A percentile compares a stretch with the other conserved stretches of the same genome.
Evolutionary conservation across 1,140 invertebrate genomes (phyloP).

Genomic region (Chironomus tepperi): DNA sequence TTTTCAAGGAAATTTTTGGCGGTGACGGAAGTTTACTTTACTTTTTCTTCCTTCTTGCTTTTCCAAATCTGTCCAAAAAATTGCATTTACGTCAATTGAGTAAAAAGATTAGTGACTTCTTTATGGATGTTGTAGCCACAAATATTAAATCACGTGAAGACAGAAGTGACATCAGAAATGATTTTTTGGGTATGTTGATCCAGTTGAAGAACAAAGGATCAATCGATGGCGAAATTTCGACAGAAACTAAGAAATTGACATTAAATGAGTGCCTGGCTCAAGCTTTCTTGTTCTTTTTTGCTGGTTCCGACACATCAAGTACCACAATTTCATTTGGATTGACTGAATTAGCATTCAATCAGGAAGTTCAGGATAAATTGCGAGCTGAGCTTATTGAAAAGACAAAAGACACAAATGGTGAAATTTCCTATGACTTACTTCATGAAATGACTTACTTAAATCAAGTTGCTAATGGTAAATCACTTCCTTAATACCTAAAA

Average conservation of each 20-base stretch:
- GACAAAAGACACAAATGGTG: constrained; percentile 27
- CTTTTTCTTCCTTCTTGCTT: not conserved
- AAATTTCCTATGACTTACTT: constrained; percentile 37
- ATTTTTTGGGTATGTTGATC: constrained; percentile 49
- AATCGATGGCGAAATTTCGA: constrained; percentile 28
- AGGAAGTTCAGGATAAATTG: constrained; percentile 31
- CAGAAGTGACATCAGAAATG: constrained; percentile 42
- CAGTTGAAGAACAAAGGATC: constrained; percentile 43
- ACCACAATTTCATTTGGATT: constrained; percentile 31
- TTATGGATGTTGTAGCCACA: constrained; percentile 40
- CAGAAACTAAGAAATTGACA: constrained; percentile 25
- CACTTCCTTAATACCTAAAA: not conserved
- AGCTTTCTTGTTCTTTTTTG: constrained; percentile 39
- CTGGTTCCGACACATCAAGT: constrained; percentile 38
- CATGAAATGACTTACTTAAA: constrained; percentile 36
- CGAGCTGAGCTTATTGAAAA: constrained; percentile 41
- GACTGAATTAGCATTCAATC: constrained; percentile 28
- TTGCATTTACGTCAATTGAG: constrained; percentile 29
- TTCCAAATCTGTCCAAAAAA: constrained; percentile 28
- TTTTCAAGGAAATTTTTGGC: not conserved
- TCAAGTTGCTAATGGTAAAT: constrained; percentile 36
- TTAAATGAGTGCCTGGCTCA: constrained; percentile 36
- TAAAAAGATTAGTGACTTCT: constrained; percentile 41
- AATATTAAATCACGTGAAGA: constrained; percentile 42
- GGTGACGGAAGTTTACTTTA: not conserved